These are phyloP conservation scores for Monopis laevigella DNA, from an alignment of 2,888 invertebrate species.

Conservation along the genomic window DNA sequence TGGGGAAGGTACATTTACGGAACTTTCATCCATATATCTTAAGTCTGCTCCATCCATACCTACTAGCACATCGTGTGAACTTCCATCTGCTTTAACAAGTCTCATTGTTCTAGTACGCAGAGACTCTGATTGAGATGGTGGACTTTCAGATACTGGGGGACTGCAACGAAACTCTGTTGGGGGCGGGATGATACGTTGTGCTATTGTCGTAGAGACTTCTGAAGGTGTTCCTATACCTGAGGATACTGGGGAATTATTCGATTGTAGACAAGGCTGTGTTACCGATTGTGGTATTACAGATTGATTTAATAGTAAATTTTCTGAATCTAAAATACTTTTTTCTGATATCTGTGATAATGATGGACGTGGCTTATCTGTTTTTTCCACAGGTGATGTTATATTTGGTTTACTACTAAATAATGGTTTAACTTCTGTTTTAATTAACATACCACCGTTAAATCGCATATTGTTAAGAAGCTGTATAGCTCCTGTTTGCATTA, in stretches of 20 bases:
- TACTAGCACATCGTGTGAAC: constrained; percentile 79
- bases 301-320: constrained; percentile 51
- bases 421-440: constrained; percentile 47
- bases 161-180: constrained; percentile 78
- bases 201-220: constrained; percentile 59
- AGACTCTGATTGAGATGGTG: constrained; percentile 65
- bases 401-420: constrained; percentile 34
- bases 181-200: constrained; percentile 78
- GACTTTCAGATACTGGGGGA: constrained; percentile 72
- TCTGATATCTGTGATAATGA: constrained; percentile 72
- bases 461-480: constrained; percentile 64
- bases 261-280: constrained; percentile 38
- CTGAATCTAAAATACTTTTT: constrained; percentile 70
- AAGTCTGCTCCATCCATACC: constrained; percentile 88
- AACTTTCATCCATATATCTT: constrained; percentile 92
- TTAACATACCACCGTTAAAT: constrained; percentile 62
- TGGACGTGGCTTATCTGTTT: constrained; percentile 45
- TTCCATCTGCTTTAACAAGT: constrained; percentile 66
- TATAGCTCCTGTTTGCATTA: constrained; percentile 71
- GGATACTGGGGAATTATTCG: constrained; percentile 45
- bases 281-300: constrained; percentile 27
- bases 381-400: constrained; percentile 19
- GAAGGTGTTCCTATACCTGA: constrained; percentile 54
- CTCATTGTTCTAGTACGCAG: constrained; percentile 63
- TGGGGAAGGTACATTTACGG: constrained; percentile 81